phyloP scores from a whole-genome alignment of 2,113 vertebrate species.

The Oreochromis aureus region DNA sequence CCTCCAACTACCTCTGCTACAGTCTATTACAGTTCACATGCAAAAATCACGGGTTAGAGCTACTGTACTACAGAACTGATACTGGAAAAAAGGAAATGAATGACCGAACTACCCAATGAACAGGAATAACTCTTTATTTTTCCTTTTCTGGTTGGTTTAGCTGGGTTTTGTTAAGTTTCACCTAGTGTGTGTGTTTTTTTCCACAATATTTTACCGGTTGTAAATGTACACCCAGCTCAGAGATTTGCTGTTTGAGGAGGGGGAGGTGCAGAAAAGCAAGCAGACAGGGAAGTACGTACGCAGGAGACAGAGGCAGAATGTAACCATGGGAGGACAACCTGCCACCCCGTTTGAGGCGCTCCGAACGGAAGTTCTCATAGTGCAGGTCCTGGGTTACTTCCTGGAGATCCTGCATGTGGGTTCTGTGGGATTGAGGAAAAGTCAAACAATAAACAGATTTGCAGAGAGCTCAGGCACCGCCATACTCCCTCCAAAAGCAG shows the following conservation, averaged over 20 bases:
- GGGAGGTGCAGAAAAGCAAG: constrained; percentile 64
- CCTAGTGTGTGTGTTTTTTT: not conserved
- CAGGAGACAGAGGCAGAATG: constrained; percentile 72
- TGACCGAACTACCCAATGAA: not conserved
- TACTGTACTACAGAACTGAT: constrained; percentile 2
- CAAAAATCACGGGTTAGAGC: constrained; percentile 16
- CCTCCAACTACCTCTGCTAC: not conserved
- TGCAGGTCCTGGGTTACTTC: constrained; percentile 99
- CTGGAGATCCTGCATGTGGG: constrained; percentile 98
- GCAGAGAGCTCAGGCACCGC: not conserved
- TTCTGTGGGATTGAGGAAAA: constrained; percentile 66
- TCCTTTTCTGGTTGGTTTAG: not conserved
- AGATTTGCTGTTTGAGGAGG: constrained; percentile 24
- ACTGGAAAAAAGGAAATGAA: not conserved
- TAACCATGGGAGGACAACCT: constrained; percentile 82
- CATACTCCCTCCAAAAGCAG: not conserved
- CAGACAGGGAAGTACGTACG: constrained; percentile 62
- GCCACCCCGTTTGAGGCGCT: constrained; percentile 92
- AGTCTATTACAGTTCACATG: not conserved
- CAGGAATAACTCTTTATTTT: not conserved
- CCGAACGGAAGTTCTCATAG: constrained; percentile 98
- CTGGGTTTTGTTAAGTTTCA: not conserved
- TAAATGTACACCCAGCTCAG: not conserved
- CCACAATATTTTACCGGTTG: not conserved
- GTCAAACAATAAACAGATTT: not conserved